Base-by-base conservation (phyloP, 2,113 vertebrate genomes). In the Neodon shergylaensis region DNA sequence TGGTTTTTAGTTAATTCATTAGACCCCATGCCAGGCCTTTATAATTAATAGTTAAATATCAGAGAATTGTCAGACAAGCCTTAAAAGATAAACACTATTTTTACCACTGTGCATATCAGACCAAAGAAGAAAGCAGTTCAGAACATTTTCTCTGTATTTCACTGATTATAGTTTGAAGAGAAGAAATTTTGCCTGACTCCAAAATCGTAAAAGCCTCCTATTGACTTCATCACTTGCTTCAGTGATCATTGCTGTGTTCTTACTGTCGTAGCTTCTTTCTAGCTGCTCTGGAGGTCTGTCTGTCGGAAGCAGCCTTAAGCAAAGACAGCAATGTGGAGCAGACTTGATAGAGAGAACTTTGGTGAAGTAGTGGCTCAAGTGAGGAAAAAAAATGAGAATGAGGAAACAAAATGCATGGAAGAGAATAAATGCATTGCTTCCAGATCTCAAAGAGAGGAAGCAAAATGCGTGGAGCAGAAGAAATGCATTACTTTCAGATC, bases 161-260 rank as follows among this genome's bases (percentile, higher is more conserved):
- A 86, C 12, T 85, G 73, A 89, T 73, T 68, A 83, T 58, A 95
- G 82, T 95, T 76, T 95, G 8, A 97, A 21, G 78, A 90, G 39
- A 87, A 94, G 24, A 95, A 92, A 73, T 87, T 94, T 91, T 76
- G 1, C 83, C 5, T 78, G 31, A 78, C 31, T 94, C 52, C 17
- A 77, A 85, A 94, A 54, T 95, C 47, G 68, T 10, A 52, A 78
- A 84, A 76, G 9, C 63, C 6, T 83, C 14, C 13, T 61, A 17
- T 28, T 88, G 14, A 83, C 12, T 39, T 82, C 49, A 91, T 93
- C n/a, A 73, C 36, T 94, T 79, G 54, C 47, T 86, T 93, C n/a
- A 85, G 0, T n/a, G n/a, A n/a, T 44, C 65, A 81, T n/a, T n/a
- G 24, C 44, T 74, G 58, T 76, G 16, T 17, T 28, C 52, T 68